These are phyloP conservation scores for Xiphorhynchus erythropygius DNA, from an alignment of 2,797 vertebrate species.

Conservation along the genomic window DNA sequence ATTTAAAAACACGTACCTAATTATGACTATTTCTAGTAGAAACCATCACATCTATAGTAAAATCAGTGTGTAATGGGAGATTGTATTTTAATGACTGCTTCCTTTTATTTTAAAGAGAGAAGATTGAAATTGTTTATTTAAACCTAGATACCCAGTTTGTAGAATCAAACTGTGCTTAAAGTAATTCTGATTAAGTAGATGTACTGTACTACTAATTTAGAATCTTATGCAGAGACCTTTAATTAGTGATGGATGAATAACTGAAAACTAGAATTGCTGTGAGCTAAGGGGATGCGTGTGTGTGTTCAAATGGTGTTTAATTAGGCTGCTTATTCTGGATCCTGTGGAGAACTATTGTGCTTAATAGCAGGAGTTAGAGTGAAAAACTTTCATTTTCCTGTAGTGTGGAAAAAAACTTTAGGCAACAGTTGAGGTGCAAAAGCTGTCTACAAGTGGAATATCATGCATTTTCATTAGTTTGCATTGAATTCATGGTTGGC, in stretches of 20 bases:
- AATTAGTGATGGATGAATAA: conserved; percentile 11
- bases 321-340: conserved; percentile 8
- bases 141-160: background rate
- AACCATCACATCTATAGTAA: background rate
- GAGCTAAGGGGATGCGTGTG: background rate
- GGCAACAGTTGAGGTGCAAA: background rate
- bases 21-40: background rate
- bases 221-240: background rate
- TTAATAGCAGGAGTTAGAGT: background rate
- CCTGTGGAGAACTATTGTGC: background rate
- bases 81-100: background rate
- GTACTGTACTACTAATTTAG: background rate
- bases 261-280: background rate
- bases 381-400: background rate
- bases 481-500: background rate
- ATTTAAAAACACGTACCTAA: background rate
- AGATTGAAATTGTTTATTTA: background rate
- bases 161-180: conserved; percentile 11
- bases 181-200: background rate
- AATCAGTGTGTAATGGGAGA: background rate
- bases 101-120: background rate
- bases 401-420: background rate
- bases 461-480: background rate
- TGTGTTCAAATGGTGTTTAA: background rate
- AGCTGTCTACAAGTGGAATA: background rate